A percentile compares a stretch with the other conserved stretches of the same genome.
phyloP scores from a whole-genome alignment of 2,888 invertebrate species.

The Nipponacmea schrenckii region DNA sequence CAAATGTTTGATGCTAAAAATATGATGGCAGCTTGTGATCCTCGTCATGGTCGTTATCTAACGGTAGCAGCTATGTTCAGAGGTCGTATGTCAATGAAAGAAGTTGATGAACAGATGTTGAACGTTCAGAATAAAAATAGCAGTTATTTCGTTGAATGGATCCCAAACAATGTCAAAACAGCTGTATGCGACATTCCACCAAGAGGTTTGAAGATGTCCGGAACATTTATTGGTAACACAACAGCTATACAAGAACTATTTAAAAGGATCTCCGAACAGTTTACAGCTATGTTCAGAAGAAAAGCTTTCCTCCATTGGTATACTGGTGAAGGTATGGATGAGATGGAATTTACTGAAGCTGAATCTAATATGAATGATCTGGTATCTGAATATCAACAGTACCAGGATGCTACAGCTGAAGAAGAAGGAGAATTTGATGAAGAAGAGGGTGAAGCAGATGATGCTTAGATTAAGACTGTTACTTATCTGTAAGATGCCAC shows the following conservation, averaged over 20 bases:
- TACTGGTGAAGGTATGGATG: conserved; percentile 6
- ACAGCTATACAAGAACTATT: conserved; percentile 1
- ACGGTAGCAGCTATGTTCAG: conserved; percentile 1
- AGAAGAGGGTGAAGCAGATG: not conserved
- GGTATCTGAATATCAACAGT: conserved; percentile 7
- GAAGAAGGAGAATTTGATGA: conserved; percentile 6
- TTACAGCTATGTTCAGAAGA: conserved; percentile 3
- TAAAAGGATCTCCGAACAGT: not conserved
- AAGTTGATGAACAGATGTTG: conserved; percentile 8
- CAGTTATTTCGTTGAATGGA: conserved; percentile 4
- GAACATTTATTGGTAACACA: conserved; percentile 1
- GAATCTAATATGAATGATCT: conserved; percentile 6
- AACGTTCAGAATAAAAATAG: conserved; percentile 3
- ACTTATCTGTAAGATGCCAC: no score
- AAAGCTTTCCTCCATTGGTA: conserved; percentile 7
- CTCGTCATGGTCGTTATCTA: conserved; percentile 3
- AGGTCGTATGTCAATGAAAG: conserved; percentile 3
- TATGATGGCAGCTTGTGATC: conserved; percentile 1
- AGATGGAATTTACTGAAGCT: conserved; percentile 6
- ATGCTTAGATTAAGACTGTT: not conserved
- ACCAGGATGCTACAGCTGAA: conserved; percentile 1
- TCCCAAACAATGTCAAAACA: conserved; percentile 1
- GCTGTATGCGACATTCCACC: conserved; percentile 2
- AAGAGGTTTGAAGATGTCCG: conserved; percentile 2
- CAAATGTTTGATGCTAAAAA: conserved; percentile 3